These are phyloP conservation scores for Pterophyllum scalare DNA, from an alignment of 2,113 vertebrate species.

Conservation along the genomic window DNA sequence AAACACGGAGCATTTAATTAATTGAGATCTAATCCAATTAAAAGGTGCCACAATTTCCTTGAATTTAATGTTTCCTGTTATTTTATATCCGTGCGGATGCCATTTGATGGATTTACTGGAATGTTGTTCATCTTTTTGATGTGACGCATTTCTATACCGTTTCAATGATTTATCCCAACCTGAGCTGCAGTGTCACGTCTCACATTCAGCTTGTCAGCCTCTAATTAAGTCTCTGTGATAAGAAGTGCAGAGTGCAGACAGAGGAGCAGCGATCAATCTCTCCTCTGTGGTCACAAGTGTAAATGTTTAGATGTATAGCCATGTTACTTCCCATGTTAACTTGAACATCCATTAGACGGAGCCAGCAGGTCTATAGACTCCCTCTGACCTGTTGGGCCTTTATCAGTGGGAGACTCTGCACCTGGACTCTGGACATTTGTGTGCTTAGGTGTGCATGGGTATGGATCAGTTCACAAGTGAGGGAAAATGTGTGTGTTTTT, in stretches of 20 bases:
- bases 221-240: constrained; percentile 56
- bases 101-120: background rate
- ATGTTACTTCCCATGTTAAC: constrained; percentile 71
- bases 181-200: constrained; percentile 35
- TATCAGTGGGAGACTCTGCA: constrained; percentile 70
- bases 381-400: constrained; percentile 53
- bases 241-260: constrained; percentile 33
- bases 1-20: background rate
- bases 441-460: background rate
- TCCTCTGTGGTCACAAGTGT: constrained; percentile 30
- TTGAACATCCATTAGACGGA: constrained; percentile 49
- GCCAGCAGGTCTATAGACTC: constrained; percentile 24
- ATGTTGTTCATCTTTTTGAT: background rate
- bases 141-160: background rate
- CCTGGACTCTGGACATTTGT: constrained; percentile 46
- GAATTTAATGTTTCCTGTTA: background rate
- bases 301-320: constrained; percentile 74
- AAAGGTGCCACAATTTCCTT: background rate
- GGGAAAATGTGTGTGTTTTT: background rate
- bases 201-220: constrained; percentile 25
- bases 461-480: constrained; percentile 5
- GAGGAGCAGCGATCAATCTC: constrained; percentile 55
- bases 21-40: background rate
- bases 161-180: constrained; percentile 27
- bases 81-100: background rate